These are phyloP conservation scores for Silurus asotus DNA, from an alignment of 2,113 vertebrate genomes.

Conservation along the genomic window DNA sequence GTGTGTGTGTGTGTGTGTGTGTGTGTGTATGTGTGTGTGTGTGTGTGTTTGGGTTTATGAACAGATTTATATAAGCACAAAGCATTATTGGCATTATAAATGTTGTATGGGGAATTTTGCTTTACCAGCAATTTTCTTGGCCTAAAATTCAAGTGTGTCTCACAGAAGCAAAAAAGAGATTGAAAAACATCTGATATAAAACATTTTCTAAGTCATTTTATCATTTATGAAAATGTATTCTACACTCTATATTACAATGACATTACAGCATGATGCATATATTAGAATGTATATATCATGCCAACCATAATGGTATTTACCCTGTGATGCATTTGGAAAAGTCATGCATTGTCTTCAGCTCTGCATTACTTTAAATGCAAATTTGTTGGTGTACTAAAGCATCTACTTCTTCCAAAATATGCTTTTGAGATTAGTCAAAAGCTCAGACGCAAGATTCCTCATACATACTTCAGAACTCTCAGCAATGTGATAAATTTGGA, in stretches of 20 bases:
- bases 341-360: slow-evolving; percentile 3
- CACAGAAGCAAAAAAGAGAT: not conserved
- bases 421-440: slow-evolving; percentile 27
- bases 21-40: too few species aligned
- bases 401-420: slow-evolving; percentile 17
- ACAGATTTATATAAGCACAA: not conserved
- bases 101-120: not conserved
- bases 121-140: not conserved
- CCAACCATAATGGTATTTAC: not conserved
- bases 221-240: not conserved
- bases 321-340: not conserved
- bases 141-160: not conserved
- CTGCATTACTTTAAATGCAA: slow-evolving; percentile 19
- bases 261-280: not conserved
- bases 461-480: slow-evolving; percentile 13
- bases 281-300: not conserved
- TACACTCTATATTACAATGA: not conserved
- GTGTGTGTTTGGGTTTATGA: too few species aligned
- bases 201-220: slow-evolving; percentile 1
- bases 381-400: slow-evolving; percentile 29
- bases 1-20: not conserved
- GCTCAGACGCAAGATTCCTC: slow-evolving; percentile 12
- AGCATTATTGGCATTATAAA: too few species aligned
- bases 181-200: not conserved
- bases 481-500: slow-evolving; percentile 5